Evolutionary conservation across 2,888 invertebrate genomes (phyloP).

Genomic region (Rosalia funebris): DNA sequence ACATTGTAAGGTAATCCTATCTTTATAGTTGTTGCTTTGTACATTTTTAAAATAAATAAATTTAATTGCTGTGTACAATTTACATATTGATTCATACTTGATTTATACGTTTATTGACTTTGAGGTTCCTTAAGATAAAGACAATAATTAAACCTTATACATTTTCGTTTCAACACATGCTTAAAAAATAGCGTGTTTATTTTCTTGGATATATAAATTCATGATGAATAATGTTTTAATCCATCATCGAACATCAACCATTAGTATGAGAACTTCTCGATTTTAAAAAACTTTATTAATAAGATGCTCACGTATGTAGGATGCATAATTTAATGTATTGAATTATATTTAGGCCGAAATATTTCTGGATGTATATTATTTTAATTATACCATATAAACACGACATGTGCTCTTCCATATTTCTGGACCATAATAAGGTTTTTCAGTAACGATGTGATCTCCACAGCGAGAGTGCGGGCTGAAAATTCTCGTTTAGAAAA

Average conservation of each 20-base stretch:
- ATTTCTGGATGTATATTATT: slow-evolving; percentile 47
- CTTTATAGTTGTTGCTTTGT: too few relatives aligned
- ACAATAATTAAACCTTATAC: too few relatives aligned
- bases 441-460: slow-evolving; percentile 42
- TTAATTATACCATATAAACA: slow-evolving; percentile 45
- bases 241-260: neutral
- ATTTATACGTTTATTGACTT: too few relatives aligned
- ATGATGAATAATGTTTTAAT: neutral
- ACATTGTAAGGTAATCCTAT: too few relatives aligned
- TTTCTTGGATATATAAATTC: neutral
- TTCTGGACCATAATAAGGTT: slow-evolving; percentile 38
- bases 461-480: slow-evolving; percentile 21
- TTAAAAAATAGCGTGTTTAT: too few relatives aligned
- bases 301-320: slow-evolving; percentile 11
- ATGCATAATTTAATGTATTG: slow-evolving; percentile 30
- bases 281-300: slow-evolving; percentile 12
- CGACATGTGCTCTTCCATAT: slow-evolving; percentile 36
- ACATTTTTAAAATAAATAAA: too few relatives aligned
- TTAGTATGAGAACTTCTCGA: neutral
- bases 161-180: neutral
- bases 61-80: too few relatives aligned
- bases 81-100: too few relatives aligned
- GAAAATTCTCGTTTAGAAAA: neutral
- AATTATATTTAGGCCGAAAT: slow-evolving; percentile 34
- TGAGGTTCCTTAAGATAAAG: too few relatives aligned